Evolutionary conservation across 2,888 invertebrate species (phyloP).

Genomic region (Tetheella fluctuosa): DNA sequence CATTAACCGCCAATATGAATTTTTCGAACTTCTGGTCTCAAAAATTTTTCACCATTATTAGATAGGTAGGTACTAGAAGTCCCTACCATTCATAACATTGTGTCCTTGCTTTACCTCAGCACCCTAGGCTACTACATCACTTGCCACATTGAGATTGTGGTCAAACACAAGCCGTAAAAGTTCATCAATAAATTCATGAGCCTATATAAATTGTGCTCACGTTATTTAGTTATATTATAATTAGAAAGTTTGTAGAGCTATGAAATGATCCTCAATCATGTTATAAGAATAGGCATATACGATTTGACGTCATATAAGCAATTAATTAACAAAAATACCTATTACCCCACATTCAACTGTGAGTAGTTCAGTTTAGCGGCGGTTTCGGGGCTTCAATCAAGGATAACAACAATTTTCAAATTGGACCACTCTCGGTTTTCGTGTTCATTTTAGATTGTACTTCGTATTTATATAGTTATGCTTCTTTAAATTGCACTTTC

Average conservation of each 20-base stretch:
- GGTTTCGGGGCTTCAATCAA: conserved; percentile 22
- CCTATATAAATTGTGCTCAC: neutral
- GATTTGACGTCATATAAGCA: conserved; percentile 42
- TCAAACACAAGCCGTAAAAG: too few species aligned
- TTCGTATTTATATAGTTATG: neutral
- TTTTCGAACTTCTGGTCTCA: too few species aligned
- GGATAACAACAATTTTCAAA: conserved; percentile 16
- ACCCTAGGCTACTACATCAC: too few species aligned
- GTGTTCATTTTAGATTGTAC: conserved; percentile 12
- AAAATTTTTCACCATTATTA: too few species aligned
- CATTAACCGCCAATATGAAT: too few species aligned
- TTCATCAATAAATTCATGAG: too few species aligned
- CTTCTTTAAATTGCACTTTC: neutral
- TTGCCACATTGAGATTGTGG: too few species aligned
- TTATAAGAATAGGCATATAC: conserved; percentile 35
- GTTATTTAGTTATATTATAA: neutral
- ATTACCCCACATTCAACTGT: conserved; percentile 25
- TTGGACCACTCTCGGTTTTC: conserved; percentile 11
- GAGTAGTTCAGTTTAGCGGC: conserved; percentile 25
- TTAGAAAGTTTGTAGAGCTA: conserved; percentile 1
- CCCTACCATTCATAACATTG: too few species aligned
- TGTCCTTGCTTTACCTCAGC: too few species aligned
- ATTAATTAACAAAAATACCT: conserved; percentile 47
- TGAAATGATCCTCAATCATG: conserved; percentile 17
- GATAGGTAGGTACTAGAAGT: too few species aligned